Base-by-base conservation (phyloP, 2,888 invertebrate genomes). In the Nysson spinosus region DNA sequence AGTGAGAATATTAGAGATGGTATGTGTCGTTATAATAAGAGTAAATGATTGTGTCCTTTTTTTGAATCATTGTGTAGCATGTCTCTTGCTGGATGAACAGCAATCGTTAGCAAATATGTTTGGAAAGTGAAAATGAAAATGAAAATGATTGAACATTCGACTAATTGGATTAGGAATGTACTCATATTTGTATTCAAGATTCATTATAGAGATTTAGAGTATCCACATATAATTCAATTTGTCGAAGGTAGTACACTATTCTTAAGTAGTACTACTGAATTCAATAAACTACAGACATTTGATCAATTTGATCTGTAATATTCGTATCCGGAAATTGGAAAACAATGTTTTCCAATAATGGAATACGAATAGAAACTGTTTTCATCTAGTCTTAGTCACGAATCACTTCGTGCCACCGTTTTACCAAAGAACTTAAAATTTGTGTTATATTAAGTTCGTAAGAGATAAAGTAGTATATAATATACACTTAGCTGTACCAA, bases 381-480 rank as follows among this genome's bases (percentile, higher is more conserved):
- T 79, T 79, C 65, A 60, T 79, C 81, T 81, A 81, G 81, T 79
- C 77, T 65, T 76, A 77, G 58, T 72, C 57, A 75, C 75, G 67
- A 57, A 50, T 68, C 64, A 35, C 62, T 62, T 60, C 62, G 51
- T 67, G 54, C 67, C 69, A 68, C 57, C 62, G 64, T 72, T 69
- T 69, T 67, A 77, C 77, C 77, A 80, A 79, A 80, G 73, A 77
- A 50, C 65, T 69, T 65, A 49, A 68, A 37, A 50, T 70, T 62
- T 60, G n/a, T 19, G 40, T 72, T 64, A 32, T 35, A 60, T 54
- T 70, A 54, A 66, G 65, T 70, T 66, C 12, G 44, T 32, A 49
- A 14, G 24, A 3, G 11, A 24, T 44, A 12, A 34, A 28, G 37
- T 24, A 57, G 22, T 57, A 35, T 12, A 12, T 42, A 50, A 28